Evolutionary conservation across 2,113 vertebrate species (phyloP).

Genomic region (Platycercus adscitus): DNA sequence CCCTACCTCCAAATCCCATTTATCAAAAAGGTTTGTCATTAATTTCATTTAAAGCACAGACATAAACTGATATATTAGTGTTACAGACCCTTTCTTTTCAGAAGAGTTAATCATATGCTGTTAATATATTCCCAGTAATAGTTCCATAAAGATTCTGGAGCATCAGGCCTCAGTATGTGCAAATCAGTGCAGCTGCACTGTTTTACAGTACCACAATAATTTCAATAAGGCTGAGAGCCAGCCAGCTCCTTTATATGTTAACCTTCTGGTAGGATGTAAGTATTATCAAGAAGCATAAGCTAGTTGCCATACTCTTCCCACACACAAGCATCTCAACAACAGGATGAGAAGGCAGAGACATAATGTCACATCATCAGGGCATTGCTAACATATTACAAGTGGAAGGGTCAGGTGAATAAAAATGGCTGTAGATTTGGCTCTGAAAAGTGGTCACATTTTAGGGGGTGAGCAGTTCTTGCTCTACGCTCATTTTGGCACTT

Average conservation of each 20-base stretch:
- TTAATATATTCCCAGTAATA: not conserved
- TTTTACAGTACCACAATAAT: not conserved
- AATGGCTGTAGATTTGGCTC: not conserved
- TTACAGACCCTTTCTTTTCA: not conserved
- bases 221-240: not conserved
- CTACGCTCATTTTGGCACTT: not conserved
- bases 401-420: not conserved
- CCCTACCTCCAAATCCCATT: not conserved
- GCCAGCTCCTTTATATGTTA: not conserved
- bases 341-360: not conserved
- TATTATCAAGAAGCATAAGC: not conserved
- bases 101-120: not conserved
- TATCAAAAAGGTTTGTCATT: not conserved
- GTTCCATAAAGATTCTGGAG: not conserved
- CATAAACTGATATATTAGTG: not conserved
- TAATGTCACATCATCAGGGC: not conserved
- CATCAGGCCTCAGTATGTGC: not conserved
- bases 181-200: not conserved
- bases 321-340: not conserved
- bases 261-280: not conserved
- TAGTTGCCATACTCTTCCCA: not conserved
- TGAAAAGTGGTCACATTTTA: accelerated
- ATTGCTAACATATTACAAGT: not conserved
- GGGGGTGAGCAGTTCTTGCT: not conserved
- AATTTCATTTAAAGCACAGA: not conserved